Evolutionary conservation across 1,140 invertebrate species (phyloP), one percentile per base, ranked within the genome.

Genomic region (Apis cerana): DNA sequence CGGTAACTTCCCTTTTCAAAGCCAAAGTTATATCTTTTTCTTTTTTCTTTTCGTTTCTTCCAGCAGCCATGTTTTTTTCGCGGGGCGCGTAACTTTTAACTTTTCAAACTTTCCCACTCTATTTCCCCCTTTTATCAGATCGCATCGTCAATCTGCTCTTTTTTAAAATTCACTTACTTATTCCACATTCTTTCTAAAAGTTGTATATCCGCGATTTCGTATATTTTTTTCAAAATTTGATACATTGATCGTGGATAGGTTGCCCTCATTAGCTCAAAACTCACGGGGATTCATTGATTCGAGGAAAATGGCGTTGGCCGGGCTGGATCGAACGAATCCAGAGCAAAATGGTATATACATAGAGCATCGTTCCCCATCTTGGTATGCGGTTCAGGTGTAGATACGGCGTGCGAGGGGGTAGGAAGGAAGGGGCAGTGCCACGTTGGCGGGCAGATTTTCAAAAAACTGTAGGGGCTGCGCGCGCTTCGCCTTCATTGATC

Each of bases 401-500:
- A 90, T 75, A 82, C 68, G 80, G 82, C 75, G 80, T 27, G 17
- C 11, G 74, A 81, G 80, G 79, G 86, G 83, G 81, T 62, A n/a
- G 64, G 64, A 78, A 85, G 80, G 80, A 85, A 83, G 74, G 82
- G 85, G 89, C 83, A 85, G 80, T 56, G 78, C 80, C 83, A 89
- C 81, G 91, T 93, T 92, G 91, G 91, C 91, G 91, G 91, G 90
- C 82, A 91, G 88, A 91, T 91, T 92, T 93, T 93, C 91, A 92
- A 93, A 93, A 93, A 93, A 93, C 89, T 88, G 83, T 76, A 87
- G 84, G 56, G 89, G 89, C 82, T 93, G 92, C 92, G 92, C 92
- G 92, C 92, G 92, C 92, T 84, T 91, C 87, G 80, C 89, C 90
- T 93, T 92, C 92, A 93, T 93, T 91, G 92, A 93, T 93, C 92